These are phyloP conservation scores for Tetragnatha versicolor DNA, from an alignment of 1,140 invertebrate genomes.

Conservation along the genomic window DNA sequence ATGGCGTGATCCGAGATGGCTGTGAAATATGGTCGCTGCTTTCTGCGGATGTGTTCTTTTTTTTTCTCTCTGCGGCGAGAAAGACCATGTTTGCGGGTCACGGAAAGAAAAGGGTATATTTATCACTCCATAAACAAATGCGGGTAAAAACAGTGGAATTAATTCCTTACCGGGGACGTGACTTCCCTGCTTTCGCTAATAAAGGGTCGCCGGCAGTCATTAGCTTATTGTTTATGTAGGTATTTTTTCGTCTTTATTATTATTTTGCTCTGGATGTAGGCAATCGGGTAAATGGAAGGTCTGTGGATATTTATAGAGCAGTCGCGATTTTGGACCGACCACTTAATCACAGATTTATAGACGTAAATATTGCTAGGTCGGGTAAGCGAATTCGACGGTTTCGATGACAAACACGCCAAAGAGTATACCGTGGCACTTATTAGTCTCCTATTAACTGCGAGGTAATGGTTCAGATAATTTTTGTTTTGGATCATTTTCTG, in stretches of 20 bases:
- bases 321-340: too few species aligned
- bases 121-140: constrained; percentile 51
- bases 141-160: constrained; percentile 41
- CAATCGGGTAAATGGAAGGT: too few species aligned
- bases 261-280: too few species aligned
- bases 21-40: constrained; percentile 36
- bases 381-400: too few species aligned
- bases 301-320: too few species aligned
- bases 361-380: too few species aligned
- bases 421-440: too few species aligned
- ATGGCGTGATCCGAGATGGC: constrained; percentile 19
- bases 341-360: too few species aligned
- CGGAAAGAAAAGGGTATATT: constrained; percentile 30
- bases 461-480: too few species aligned
- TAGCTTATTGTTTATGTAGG: constrained; percentile 42
- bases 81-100: constrained; percentile 5
- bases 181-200: constrained; percentile 21
- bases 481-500: too few species aligned
- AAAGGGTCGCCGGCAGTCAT: constrained; percentile 26
- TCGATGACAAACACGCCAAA: too few species aligned
- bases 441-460: too few species aligned
- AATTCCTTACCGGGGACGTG: constrained; percentile 24
- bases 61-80: neutral
- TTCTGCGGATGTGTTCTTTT: neutral
- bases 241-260: constrained; percentile 13